phyloP scores from a whole-genome alignment of 2,113 vertebrate species.

The Amblyopsis rosae region DNA sequence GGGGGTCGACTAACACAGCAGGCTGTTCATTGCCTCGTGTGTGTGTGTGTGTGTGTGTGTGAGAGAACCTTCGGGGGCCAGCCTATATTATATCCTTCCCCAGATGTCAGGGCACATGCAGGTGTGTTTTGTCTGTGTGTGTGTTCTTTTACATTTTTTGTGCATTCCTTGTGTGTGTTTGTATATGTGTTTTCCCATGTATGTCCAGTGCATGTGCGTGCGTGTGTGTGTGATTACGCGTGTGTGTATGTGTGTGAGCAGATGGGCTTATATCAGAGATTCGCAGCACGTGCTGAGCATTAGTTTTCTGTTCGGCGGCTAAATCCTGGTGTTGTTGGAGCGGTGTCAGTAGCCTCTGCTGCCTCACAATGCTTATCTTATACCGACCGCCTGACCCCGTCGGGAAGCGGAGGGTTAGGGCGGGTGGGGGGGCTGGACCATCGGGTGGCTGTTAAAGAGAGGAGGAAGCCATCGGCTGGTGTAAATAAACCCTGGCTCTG shows the following conservation, averaged over 20 bases:
- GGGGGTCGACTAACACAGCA: constrained; percentile 52
- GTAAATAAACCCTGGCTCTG: constrained; percentile 62
- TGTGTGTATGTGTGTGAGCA: constrained; percentile 45
- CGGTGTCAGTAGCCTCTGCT: constrained; percentile 59
- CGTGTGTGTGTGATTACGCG: constrained; percentile 16
- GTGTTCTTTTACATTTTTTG: too few species aligned
- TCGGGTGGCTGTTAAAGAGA: constrained; percentile 4
- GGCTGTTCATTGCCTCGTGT: constrained; percentile 52
- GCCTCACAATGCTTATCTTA: constrained; percentile 66
- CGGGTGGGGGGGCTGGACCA: background rate
- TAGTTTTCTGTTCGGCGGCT: constrained; percentile 56
- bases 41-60: constrained; percentile 1
- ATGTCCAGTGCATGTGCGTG: background rate
- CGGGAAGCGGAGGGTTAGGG: constrained; percentile 35
- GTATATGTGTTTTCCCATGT: background rate
- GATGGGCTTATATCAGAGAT: constrained; percentile 55
- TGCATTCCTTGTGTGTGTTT: background rate
- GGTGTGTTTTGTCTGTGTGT: too few species aligned
- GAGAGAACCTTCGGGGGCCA: background rate
- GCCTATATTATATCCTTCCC: background rate
- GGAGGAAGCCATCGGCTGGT: constrained; percentile 50
- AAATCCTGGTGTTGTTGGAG: constrained; percentile 68
- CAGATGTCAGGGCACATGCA: constrained; percentile 9
- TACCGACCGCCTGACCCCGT: constrained; percentile 43
- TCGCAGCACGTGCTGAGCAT: constrained; percentile 52